phyloP scores from a whole-genome alignment of 2,113 vertebrate species.

The Crocuta crocuta region DNA sequence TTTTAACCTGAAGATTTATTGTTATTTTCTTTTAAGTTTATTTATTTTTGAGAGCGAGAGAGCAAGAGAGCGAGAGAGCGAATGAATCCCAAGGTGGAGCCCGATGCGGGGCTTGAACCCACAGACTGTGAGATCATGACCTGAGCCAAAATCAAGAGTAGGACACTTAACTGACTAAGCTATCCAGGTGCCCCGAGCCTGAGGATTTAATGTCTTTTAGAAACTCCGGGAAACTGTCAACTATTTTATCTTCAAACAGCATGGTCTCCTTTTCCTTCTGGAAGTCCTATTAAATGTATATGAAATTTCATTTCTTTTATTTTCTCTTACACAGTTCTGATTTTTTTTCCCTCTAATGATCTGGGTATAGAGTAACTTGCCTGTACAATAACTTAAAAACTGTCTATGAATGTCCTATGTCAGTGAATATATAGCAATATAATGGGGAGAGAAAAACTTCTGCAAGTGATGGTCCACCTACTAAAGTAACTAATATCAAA shows the following conservation, averaged over 20 bases:
- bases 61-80: neutral
- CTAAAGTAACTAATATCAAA: neutral
- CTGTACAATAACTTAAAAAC: conserved; percentile 17
- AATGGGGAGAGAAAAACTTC: neutral
- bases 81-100: neutral
- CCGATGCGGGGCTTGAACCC: neutral
- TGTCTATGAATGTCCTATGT: neutral
- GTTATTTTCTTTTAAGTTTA: neutral
- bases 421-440: neutral
- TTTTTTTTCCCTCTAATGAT: neutral
- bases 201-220: neutral
- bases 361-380: neutral
- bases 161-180: neutral
- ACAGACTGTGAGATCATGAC: neutral
- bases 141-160: neutral
- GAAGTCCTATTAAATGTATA: neutral
- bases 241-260: neutral
- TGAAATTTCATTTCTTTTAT: neutral
- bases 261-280: neutral
- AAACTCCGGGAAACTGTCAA: neutral
- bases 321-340: neutral
- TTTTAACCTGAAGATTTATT: neutral
- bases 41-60: neutral
- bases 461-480: neutral
- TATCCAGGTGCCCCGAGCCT: neutral